Conservation (phyloP, 2,797 vertebrate genomes). For the Macroramphosus scolopax region DNA sequence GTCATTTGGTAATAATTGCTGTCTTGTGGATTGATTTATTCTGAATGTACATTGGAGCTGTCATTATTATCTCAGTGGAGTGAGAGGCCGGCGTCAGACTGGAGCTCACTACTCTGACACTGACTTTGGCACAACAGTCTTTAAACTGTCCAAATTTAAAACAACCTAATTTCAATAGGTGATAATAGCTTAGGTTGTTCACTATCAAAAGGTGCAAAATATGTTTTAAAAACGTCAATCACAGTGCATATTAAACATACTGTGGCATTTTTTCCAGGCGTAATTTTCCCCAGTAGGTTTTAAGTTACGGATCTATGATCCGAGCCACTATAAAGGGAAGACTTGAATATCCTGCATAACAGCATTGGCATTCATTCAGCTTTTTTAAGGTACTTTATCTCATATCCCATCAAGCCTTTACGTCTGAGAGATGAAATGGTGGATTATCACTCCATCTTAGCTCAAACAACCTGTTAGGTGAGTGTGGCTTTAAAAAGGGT, state of each 20-base stretch:
- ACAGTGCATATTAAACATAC: constrained; percentile 55
- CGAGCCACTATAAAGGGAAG: constrained; percentile 57
- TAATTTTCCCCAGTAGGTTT: constrained; percentile 18
- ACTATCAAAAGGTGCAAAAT: constrained; percentile 50
- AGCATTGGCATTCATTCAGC: constrained; percentile 49
- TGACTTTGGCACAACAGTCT: constrained; percentile 86
- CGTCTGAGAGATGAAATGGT: constrained; percentile 20
- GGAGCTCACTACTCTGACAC: too few species aligned
- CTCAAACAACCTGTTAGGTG: constrained; percentile 19
- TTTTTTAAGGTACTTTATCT: constrained; percentile 32
- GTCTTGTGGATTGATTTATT: constrained; percentile 15
- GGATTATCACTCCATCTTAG: constrained; percentile 30
- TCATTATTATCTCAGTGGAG: constrained; percentile 13
- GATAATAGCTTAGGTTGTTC: constrained; percentile 35
- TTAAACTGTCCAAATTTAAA: constrained; percentile 30
- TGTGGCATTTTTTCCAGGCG: constrained; percentile 28
- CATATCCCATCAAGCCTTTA: constrained; percentile 8
- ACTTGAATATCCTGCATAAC: constrained; percentile 49
- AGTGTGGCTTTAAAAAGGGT: not conserved
- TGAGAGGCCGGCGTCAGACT: too few species aligned
- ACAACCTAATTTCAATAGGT: constrained; percentile 22
- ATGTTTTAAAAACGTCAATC: constrained; percentile 35
- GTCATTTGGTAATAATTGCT: constrained; percentile 32
- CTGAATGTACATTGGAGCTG: constrained; percentile 7
- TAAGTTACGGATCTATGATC: constrained; percentile 35